A percentile compares a stretch with the other conserved stretches of the same genome.
phyloP scores from a whole-genome alignment of 2,888 invertebrate genomes.

The Parnassius mnemosyne region DNA sequence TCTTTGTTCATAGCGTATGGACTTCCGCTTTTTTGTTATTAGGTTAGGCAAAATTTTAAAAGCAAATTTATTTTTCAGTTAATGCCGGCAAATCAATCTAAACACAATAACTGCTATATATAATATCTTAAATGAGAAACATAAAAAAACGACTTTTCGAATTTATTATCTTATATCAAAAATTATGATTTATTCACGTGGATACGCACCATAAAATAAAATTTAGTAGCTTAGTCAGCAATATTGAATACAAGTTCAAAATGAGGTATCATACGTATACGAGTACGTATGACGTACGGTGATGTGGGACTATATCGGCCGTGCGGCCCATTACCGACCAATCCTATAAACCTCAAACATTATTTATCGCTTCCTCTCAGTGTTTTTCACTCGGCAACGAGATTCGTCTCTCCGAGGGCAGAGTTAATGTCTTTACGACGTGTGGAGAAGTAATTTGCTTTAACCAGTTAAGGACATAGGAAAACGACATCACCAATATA shows the following conservation, averaged over 20 bases:
- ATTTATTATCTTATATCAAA: no score
- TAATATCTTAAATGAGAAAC: no score
- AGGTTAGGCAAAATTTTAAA: neutral
- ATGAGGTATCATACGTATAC: slow-evolving; percentile 16
- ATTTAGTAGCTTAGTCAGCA: no score
- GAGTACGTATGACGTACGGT: slow-evolving; percentile 41
- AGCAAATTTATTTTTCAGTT: neutral
- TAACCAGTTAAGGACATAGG: slow-evolving; percentile 48
- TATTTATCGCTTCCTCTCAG: slow-evolving; percentile 76
- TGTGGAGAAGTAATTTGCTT: slow-evolving; percentile 65
- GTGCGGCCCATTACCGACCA: slow-evolving; percentile 64
- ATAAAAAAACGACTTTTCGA: no score
- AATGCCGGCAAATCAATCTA: no score
- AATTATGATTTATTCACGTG: no score
- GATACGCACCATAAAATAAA: no score
- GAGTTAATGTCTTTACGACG: slow-evolving; percentile 71
- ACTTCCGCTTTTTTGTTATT: slow-evolving; percentile 50
- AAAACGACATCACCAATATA: slow-evolving; percentile 10
- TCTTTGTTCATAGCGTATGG: slow-evolving; percentile 55
- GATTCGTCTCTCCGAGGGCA: slow-evolving; percentile 56
- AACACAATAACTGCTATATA: no score
- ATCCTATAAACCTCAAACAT: slow-evolving; percentile 76
- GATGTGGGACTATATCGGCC: slow-evolving; percentile 42
- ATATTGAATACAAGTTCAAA: slow-evolving; percentile 2
- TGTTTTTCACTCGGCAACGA: slow-evolving; percentile 74